These are phyloP conservation scores for Rhimphoctona megacephalus DNA, from an alignment of 2,888 invertebrate species.

Conservation along the genomic window DNA sequence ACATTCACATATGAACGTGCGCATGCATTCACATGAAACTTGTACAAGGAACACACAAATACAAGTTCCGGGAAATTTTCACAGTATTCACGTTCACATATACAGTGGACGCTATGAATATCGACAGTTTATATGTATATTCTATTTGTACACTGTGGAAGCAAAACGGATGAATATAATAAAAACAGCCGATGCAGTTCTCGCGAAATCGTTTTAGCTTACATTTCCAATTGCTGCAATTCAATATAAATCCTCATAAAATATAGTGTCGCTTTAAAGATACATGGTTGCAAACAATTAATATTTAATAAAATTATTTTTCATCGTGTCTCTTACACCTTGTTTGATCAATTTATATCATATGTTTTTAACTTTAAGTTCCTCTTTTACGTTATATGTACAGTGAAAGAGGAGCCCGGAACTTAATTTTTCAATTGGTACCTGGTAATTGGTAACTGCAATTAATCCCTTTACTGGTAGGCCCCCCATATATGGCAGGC, in stretches of 20 bases:
- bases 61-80: not conserved
- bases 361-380: no score
- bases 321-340: not conserved
- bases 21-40: not conserved
- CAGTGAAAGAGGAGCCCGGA: not conserved
- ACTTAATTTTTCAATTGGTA: not conserved
- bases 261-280: conserved; percentile 35
- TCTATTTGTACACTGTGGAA: not conserved
- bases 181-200: conserved; percentile 69
- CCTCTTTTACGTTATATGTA: not conserved
- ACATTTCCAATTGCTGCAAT: conserved; percentile 57
- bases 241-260: not conserved
- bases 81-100: not conserved
- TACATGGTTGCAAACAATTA: not conserved
- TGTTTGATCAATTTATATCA: not conserved
- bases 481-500: no score
- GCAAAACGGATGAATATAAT: conserved; percentile 51
- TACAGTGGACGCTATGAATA: not conserved
- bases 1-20: not conserved
- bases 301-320: not conserved
- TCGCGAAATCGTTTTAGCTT: conserved; percentile 74
- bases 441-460: no score
- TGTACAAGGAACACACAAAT: not conserved
- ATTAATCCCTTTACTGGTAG: no score
- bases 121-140: conserved; percentile 1